phyloP scores from a whole-genome alignment of 2,113 vertebrate species.

The Kobus ellipsiprymnus region DNA sequence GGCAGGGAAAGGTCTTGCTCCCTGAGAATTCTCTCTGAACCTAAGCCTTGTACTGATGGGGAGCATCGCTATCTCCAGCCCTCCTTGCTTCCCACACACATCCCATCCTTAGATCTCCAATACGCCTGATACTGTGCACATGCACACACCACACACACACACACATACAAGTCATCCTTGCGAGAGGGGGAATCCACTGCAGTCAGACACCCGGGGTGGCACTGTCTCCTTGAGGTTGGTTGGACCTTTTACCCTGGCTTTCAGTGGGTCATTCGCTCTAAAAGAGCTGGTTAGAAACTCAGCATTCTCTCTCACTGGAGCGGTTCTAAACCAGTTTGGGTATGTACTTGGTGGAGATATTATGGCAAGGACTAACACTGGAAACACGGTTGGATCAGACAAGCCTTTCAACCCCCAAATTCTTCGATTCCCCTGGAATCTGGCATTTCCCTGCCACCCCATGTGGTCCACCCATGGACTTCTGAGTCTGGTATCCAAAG shows the following conservation, averaged over 20 bases:
- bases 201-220: background rate
- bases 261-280: background rate
- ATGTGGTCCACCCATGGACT: background rate
- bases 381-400: background rate
- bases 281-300: background rate
- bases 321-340: background rate
- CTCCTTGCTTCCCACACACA: background rate
- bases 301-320: background rate
- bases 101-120: background rate
- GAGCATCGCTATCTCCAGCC: background rate
- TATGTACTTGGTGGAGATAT: background rate
- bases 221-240: background rate
- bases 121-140: no score
- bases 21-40: background rate
- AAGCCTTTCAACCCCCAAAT: background rate
- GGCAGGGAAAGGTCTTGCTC: slow-evolving; percentile 27
- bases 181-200: background rate
- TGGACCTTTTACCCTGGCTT: background rate
- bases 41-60: background rate
- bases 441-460: background rate
- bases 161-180: background rate
- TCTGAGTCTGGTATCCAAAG: background rate
- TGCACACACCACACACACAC: background rate
- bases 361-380: background rate
- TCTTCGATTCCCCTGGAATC: background rate